phyloP scores from a whole-genome alignment of 1,140 invertebrate species.

The Venturia canescens region DNA sequence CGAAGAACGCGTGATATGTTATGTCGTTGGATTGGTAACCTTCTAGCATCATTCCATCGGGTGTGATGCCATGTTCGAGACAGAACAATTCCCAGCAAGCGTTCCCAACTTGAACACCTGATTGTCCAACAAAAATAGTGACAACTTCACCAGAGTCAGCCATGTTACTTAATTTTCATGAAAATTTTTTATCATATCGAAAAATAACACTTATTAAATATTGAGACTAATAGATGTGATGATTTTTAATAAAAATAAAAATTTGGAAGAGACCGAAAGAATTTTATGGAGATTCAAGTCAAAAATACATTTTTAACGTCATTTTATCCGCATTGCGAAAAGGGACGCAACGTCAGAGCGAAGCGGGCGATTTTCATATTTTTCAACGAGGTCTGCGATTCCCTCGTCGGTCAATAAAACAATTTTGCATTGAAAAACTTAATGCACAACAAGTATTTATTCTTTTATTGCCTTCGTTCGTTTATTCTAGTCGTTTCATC shows the following conservation, averaged over 20 bases:
- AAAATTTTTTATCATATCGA: neutral
- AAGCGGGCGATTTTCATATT: neutral
- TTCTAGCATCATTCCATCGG: conserved; percentile 74
- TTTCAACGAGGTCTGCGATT: conserved; percentile 23
- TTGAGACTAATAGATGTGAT: neutral
- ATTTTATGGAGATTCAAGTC: neutral
- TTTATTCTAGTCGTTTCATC: conserved; percentile 23
- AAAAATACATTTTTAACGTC: conserved; percentile 32
- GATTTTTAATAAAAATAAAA: neutral
- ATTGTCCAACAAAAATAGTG: conserved; percentile 83
- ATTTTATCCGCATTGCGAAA: neutral
- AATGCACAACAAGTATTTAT: neutral
- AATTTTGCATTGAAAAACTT: neutral
- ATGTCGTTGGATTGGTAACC: conserved; percentile 47
- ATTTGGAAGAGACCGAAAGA: conserved; percentile 20
- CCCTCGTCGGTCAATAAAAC: neutral
- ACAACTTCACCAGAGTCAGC: conserved; percentile 73
- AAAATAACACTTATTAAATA: neutral
- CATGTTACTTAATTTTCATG: conserved; percentile 36
- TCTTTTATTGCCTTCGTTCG: neutral
- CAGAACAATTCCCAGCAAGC: conserved; percentile 83
- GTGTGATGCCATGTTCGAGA: conserved; percentile 82
- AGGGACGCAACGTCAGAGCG: neutral
- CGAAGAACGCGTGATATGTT: conserved; percentile 51
- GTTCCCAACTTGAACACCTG: conserved; percentile 84